Conservation (phyloP, 92 coral and sea anemone species). For the Palythoa caribaeorum region DNA sequence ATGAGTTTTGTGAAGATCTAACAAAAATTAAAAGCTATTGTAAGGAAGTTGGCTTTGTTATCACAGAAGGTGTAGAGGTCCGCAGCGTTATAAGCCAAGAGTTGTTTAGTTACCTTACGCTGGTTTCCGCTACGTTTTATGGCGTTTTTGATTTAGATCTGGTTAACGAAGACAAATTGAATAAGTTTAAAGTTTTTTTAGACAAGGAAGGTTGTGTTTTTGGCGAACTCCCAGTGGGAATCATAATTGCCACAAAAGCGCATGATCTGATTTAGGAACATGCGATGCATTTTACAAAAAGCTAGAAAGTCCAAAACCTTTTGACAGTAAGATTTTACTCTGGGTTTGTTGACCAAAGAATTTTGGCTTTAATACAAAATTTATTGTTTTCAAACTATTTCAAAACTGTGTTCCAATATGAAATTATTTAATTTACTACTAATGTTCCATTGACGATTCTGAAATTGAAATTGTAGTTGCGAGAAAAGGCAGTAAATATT, state of each 20-base stretch:
- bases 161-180: background rate
- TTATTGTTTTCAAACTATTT: no score
- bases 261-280: background rate
- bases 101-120: background rate
- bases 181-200: constrained; percentile 3
- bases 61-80: background rate
- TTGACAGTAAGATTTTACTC: no score
- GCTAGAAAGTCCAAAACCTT: no score
- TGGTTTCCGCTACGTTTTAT: background rate
- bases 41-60: background rate
- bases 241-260: background rate
- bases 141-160: background rate
- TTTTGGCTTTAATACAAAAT: no score
- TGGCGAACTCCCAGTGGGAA: background rate
- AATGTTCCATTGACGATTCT: no score
- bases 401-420: no score
- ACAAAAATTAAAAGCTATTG: background rate
- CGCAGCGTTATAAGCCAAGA: background rate
- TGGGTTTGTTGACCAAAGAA: no score
- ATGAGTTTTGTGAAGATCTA: background rate
- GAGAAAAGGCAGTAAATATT: no score
- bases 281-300: no score
- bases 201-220: background rate
- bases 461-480: no score
- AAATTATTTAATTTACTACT: no score